Evolutionary conservation across 2,113 vertebrate genomes (phyloP).

Genomic region (Carollia perspicillata): DNA sequence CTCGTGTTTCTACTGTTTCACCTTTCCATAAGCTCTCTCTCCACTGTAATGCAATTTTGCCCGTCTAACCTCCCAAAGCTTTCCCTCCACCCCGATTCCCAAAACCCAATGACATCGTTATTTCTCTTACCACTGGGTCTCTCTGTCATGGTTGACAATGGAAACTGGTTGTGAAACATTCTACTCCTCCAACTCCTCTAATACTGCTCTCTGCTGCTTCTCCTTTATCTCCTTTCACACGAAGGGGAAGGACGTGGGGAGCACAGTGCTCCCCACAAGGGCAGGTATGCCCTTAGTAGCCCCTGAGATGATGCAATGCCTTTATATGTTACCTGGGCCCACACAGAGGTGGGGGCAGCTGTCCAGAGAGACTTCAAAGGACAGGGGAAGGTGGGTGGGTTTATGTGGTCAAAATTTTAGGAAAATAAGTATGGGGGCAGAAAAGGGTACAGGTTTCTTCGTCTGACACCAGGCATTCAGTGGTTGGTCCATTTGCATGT

Average conservation of each 20-base stretch:
- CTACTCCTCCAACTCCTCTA: neutral
- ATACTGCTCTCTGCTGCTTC: neutral
- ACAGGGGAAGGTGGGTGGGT: neutral
- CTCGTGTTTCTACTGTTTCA: fast-evolving
- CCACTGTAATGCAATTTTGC: neutral
- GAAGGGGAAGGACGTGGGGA: neutral
- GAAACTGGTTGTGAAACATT: neutral
- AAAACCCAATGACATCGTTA: neutral
- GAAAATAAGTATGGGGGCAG: neutral
- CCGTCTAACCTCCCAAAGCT: neutral
- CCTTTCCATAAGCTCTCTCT: neutral
- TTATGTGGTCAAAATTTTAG: neutral
- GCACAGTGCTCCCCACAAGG: neutral
- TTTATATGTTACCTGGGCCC: neutral
- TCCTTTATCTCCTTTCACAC: neutral
- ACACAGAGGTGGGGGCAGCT: neutral
- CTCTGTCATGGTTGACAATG: neutral
- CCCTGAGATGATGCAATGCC: neutral
- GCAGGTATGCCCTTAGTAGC: no score
- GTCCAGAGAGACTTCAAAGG: neutral
- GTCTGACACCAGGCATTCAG: neutral
- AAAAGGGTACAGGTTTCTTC: neutral
- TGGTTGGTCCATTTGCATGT: neutral
- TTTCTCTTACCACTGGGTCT: neutral
- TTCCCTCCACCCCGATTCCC: neutral